Evolutionary conservation across 2,113 vertebrate genomes (phyloP).

Genomic region (Psephotus haematonotus): DNA sequence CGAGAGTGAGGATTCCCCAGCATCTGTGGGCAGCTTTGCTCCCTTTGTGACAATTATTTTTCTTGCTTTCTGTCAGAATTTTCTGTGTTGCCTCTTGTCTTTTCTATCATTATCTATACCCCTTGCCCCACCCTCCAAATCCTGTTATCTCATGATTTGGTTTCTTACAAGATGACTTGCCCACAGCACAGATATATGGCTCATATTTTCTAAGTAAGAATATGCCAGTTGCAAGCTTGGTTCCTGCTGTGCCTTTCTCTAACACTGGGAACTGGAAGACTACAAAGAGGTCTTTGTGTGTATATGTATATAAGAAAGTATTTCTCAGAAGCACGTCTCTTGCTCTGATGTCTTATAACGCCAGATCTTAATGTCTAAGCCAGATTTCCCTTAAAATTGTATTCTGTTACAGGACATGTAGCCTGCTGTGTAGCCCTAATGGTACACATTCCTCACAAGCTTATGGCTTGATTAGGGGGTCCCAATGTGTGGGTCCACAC

Average conservation of each 20-base stretch:
- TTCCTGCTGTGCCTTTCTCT: neutral
- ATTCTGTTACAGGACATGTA: neutral
- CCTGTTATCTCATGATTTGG: neutral
- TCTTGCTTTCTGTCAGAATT: neutral
- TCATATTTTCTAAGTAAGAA: neutral
- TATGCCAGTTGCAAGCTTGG: neutral
- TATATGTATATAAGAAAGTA: neutral
- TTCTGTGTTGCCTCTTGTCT: neutral
- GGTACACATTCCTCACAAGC: neutral
- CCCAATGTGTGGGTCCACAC: neutral
- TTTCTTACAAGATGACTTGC: neutral
- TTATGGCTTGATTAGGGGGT: neutral
- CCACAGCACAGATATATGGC: neutral
- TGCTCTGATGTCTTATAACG: neutral
- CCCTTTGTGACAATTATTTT: neutral
- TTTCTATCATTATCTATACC: neutral
- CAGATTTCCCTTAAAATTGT: neutral
- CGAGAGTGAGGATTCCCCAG: neutral
- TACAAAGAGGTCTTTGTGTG: neutral
- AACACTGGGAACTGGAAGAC: neutral
- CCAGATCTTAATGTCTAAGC: neutral
- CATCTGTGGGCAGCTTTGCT: neutral
- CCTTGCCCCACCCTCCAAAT: neutral
- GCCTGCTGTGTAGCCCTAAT: neutral
- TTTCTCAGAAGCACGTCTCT: neutral